Conservation (phyloP, 2,888 invertebrate genomes). For the Schizaphis graminum region DNA sequence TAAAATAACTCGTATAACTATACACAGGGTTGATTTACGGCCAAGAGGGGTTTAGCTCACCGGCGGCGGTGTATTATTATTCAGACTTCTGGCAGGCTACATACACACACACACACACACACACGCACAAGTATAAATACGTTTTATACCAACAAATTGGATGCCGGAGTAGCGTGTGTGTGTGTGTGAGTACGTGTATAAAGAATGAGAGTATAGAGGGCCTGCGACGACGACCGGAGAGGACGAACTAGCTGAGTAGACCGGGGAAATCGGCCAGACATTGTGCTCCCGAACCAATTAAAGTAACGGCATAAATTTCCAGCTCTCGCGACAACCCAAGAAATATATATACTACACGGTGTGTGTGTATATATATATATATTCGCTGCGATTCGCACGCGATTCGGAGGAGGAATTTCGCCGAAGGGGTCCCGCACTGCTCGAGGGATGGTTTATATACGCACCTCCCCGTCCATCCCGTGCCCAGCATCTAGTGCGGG, state of each 20-base stretch:
- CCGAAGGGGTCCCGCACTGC: conserved; percentile 30
- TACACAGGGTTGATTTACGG: conserved; percentile 49
- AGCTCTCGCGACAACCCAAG: conserved; percentile 65
- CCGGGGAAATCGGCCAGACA: conserved; percentile 64
- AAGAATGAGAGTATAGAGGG: neutral
- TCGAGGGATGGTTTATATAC: conserved; percentile 53
- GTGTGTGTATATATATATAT: neutral
- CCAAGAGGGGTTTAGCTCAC: conserved; percentile 26
- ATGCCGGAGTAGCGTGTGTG: neutral
- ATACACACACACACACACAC: neutral
- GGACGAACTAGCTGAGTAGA: conserved; percentile 69
- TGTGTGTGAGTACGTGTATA: neutral
- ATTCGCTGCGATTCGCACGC: neutral
- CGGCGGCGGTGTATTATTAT: conserved; percentile 49
- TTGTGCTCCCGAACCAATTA: conserved; percentile 67
- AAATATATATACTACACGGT: neutral
- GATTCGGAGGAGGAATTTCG: conserved; percentile 46
- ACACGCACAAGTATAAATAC: conserved; percentile 21
- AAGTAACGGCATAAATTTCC: conserved; percentile 68
- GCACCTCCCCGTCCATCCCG: neutral
- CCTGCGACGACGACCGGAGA: neutral
- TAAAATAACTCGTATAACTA: conserved; percentile 45
- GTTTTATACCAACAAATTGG: conserved; percentile 63
- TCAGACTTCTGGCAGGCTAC: conserved; percentile 57
- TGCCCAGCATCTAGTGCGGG: neutral